These are phyloP conservation scores for Selene dorsalis DNA, from an alignment of 2,797 vertebrate species.

Conservation along the genomic window DNA sequence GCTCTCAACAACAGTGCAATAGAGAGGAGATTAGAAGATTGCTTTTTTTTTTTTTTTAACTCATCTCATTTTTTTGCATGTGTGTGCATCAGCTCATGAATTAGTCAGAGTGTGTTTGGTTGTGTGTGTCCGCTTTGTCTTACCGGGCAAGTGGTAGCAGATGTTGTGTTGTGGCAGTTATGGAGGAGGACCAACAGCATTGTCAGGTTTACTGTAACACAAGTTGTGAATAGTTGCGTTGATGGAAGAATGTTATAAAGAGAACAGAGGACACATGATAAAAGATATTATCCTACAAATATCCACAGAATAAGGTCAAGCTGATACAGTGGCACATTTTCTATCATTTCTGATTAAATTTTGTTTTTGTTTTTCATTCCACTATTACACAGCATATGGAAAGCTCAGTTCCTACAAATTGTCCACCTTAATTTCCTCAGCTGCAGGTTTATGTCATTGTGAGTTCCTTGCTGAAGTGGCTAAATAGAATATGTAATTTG, in stretches of 20 bases:
- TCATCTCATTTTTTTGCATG: constrained; percentile 29
- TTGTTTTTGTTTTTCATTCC: neutral
- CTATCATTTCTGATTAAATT: neutral
- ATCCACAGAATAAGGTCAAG: constrained; percentile 16
- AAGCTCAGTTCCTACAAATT: constrained; percentile 5
- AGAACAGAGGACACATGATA: constrained; percentile 10
- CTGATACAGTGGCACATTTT: neutral
- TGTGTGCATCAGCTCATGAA: constrained; percentile 28
- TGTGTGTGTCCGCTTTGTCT: constrained; percentile 32
- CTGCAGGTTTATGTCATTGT: constrained; percentile 14
- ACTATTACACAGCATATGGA: constrained; percentile 12
- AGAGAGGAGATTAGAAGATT: constrained; percentile 7
- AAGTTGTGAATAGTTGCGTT: constrained; percentile 21
- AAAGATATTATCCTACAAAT: constrained; percentile 11
- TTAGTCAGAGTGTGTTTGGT: constrained; percentile 20
- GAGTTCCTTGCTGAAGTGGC: constrained; percentile 25
- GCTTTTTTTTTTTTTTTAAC: constrained; percentile 25
- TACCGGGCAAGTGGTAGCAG: constrained; percentile 57
- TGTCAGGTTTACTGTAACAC: constrained; percentile 65
- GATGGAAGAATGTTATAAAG: constrained; percentile 20
- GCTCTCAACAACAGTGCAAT: constrained; percentile 28
- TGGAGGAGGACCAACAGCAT: constrained; percentile 67
- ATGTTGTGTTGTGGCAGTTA: constrained; percentile 74
- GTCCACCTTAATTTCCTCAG: constrained; percentile 1
- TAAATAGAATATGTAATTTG: constrained; percentile 52